phyloP scores from a whole-genome alignment of 2,888 invertebrate genomes.

The Microctonus aethiopoides region DNA sequence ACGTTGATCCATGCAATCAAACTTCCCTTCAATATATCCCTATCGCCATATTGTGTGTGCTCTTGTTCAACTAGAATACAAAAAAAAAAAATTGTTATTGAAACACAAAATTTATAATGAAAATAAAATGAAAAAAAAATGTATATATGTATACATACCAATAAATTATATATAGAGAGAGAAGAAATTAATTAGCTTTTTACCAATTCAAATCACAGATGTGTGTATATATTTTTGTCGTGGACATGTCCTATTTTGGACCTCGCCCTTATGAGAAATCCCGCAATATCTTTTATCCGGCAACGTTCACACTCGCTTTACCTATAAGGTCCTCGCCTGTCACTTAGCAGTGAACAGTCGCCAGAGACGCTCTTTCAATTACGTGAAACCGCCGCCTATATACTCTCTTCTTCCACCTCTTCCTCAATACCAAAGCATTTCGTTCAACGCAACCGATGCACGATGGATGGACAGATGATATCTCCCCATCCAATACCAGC shows the following conservation, averaged over 20 bases:
- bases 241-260: constrained; percentile 31
- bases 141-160: background rate
- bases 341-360: constrained; percentile 50
- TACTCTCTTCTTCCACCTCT: background rate
- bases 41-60: constrained; percentile 7
- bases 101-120: constrained; percentile 9
- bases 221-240: background rate
- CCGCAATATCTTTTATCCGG: constrained; percentile 36
- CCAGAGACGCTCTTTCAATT: constrained; percentile 59
- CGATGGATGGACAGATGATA: constrained; percentile 26
- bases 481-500: constrained; percentile 16
- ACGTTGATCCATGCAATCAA: constrained; percentile 37
- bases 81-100: constrained; percentile 11
- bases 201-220: constrained; percentile 15
- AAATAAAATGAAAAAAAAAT: constrained; percentile 1
- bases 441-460: constrained; percentile 12
- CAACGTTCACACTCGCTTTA: constrained; percentile 51
- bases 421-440: constrained; percentile 21
- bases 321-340: constrained; percentile 62
- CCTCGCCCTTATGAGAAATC: constrained; percentile 32
- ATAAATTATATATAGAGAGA: background rate
- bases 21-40: constrained; percentile 2
- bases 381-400: constrained; percentile 45
- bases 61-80: background rate
- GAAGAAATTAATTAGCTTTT: constrained; percentile 17